A percentile compares a stretch with the other conserved stretches of the same genome.
Evolutionary conservation across 2,888 invertebrate genomes (phyloP).

Genomic region (Tigriopus californicus): DNA sequence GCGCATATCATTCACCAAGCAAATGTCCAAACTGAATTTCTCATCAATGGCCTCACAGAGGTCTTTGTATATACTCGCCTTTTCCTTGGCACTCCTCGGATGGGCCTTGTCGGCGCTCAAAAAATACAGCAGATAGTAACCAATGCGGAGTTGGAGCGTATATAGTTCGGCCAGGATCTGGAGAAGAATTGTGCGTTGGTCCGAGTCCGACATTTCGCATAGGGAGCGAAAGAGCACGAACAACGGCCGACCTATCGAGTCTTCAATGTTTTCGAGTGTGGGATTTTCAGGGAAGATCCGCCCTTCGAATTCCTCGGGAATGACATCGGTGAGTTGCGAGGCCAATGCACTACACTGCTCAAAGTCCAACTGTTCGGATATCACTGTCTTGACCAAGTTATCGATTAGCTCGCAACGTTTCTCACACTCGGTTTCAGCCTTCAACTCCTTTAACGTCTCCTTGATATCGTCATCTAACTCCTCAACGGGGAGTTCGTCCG

Average conservation of each 20-base stretch:
- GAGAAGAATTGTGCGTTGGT: slow-evolving; percentile 46
- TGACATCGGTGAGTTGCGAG: slow-evolving; percentile 37
- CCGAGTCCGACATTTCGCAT: slow-evolving; percentile 49
- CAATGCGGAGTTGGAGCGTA: slow-evolving; percentile 46
- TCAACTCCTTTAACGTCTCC: not conserved
- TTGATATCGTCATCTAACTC: not conserved
- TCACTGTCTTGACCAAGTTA: slow-evolving; percentile 39
- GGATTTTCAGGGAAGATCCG: not conserved
- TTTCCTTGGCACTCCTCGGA: not conserved
- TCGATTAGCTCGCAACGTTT: slow-evolving; percentile 31
- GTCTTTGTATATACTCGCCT: slow-evolving; percentile 11
- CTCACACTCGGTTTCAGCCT: not conserved
- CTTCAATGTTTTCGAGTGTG: slow-evolving; percentile 36
- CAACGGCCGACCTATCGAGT: slow-evolving; percentile 59
- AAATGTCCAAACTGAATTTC: slow-evolving; percentile 13
- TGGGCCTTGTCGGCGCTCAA: slow-evolving; percentile 39
- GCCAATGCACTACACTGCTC: slow-evolving; percentile 39
- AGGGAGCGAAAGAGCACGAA: slow-evolving; percentile 73
- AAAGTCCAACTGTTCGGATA: slow-evolving; percentile 39
- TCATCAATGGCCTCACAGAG: slow-evolving; percentile 14
- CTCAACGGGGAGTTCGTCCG: not conserved
- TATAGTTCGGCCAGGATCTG: slow-evolving; percentile 63
- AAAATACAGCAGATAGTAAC: slow-evolving; percentile 65
- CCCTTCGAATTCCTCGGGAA: slow-evolving; percentile 32
- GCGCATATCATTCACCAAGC: slow-evolving; percentile 16